Evolutionary conservation across 2,113 vertebrate genomes (phyloP).

Genomic region (Antechinus flavipes): DNA sequence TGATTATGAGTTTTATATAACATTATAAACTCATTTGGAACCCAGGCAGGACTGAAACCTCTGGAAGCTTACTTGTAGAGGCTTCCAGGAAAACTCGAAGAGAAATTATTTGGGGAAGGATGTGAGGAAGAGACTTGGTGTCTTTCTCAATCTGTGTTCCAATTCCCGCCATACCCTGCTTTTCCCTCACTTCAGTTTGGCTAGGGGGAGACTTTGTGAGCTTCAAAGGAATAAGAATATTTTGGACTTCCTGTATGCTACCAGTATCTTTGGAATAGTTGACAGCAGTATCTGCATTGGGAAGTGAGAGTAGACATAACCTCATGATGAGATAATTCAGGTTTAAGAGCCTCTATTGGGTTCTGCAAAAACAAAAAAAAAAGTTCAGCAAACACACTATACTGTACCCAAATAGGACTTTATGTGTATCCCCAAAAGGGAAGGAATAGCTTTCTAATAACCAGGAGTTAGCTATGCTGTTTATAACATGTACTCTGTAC

Average conservation of each 20-base stretch:
- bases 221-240: background rate
- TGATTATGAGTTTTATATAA: background rate
- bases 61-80: background rate
- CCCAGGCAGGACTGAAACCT: background rate
- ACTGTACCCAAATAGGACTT: no score
- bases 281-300: background rate
- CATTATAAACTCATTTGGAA: background rate
- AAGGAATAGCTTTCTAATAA: no score
- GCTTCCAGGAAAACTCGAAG: background rate
- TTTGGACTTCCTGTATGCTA: background rate
- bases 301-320: background rate
- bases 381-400: no score
- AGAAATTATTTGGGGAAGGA: background rate
- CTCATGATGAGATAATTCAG: background rate
- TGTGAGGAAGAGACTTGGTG: background rate
- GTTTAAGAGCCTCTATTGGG: background rate
- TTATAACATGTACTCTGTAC: no score
- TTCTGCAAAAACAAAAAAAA: background rate
- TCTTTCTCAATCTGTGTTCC: background rate
- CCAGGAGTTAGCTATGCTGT: no score
- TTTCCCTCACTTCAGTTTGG: background rate
- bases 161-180: no score
- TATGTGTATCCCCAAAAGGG: no score
- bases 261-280: background rate
- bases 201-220: background rate